phyloP scores from a whole-genome alignment of 1,140 invertebrate species.

The Bombus pascuorum region DNA sequence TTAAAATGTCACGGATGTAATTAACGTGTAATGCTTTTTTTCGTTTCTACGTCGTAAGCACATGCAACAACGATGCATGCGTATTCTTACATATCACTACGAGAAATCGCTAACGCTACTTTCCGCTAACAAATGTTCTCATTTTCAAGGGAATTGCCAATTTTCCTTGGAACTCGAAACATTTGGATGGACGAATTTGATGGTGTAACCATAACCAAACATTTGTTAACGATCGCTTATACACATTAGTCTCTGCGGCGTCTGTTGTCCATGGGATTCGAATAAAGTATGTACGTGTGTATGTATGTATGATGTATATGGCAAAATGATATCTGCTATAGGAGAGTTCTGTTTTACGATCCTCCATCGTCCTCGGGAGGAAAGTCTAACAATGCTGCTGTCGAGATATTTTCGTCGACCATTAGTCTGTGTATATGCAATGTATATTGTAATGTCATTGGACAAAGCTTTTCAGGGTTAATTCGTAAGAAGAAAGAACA shows the following conservation, averaged over 20 bases:
- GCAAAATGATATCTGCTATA: background rate
- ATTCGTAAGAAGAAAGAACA: constrained; percentile 45
- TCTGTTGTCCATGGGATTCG: background rate
- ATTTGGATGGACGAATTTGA: background rate
- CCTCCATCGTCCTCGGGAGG: background rate
- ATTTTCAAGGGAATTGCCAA: background rate
- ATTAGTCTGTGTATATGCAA: background rate
- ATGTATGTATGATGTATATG: background rate
- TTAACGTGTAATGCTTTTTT: constrained; percentile 34
- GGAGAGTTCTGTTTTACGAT: background rate
- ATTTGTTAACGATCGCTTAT: constrained; percentile 7
- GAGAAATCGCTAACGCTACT: background rate
- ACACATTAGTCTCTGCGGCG: background rate
- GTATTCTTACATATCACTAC: background rate
- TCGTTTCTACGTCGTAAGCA: constrained; percentile 50
- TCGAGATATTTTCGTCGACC: background rate
- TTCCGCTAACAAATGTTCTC: background rate
- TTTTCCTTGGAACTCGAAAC: background rate
- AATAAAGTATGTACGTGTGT: background rate
- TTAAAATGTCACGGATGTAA: background rate
- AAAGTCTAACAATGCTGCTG: constrained; percentile 3
- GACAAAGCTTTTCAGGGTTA: constrained; percentile 28
- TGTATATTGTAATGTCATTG: background rate
- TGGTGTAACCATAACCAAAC: background rate
- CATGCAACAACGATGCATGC: background rate